These are phyloP conservation scores for Myxocyprinus asiaticus DNA, from an alignment of 2,113 vertebrate species.

Conservation along the genomic window DNA sequence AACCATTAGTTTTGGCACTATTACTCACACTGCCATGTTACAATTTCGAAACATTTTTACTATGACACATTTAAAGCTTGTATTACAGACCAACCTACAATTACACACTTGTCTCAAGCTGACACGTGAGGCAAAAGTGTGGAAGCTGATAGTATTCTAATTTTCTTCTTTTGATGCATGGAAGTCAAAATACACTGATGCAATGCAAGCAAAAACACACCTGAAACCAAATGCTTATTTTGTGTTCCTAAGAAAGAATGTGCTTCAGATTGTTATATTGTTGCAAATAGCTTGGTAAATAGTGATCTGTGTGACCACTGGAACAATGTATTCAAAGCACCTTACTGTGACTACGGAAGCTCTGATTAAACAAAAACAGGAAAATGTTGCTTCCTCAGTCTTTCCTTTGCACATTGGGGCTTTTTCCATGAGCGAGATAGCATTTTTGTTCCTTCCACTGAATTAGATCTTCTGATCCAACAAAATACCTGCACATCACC, in stretches of 20 bases:
- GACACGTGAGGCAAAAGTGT: too few relatives aligned
- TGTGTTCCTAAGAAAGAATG: neutral
- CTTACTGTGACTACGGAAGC: neutral
- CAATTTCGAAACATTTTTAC: too few relatives aligned
- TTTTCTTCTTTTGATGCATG: too few relatives aligned
- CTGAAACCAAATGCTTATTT: neutral
- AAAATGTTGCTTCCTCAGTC: neutral
- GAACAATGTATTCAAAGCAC: conserved; percentile 2
- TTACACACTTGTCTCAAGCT: too few relatives aligned
- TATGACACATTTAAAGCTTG: too few relatives aligned
- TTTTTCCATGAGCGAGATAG: neutral
- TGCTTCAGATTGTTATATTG: neutral
- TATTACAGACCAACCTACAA: too few relatives aligned
- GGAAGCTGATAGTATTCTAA: too few relatives aligned
- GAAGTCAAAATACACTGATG: neutral
- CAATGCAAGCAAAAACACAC: neutral
- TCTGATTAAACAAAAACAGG: conserved; percentile 1
- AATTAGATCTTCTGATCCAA: neutral
- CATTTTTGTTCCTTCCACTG: too few relatives aligned
- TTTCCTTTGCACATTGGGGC: neutral
- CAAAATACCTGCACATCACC: neutral
- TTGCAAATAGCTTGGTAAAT: too few relatives aligned
- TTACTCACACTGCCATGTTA: too few relatives aligned
- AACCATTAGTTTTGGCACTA: too few relatives aligned
- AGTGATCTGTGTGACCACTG: neutral